Evolutionary conservation across 1,140 invertebrate genomes (phyloP).

Genomic region (Nasonia vitripennis): DNA sequence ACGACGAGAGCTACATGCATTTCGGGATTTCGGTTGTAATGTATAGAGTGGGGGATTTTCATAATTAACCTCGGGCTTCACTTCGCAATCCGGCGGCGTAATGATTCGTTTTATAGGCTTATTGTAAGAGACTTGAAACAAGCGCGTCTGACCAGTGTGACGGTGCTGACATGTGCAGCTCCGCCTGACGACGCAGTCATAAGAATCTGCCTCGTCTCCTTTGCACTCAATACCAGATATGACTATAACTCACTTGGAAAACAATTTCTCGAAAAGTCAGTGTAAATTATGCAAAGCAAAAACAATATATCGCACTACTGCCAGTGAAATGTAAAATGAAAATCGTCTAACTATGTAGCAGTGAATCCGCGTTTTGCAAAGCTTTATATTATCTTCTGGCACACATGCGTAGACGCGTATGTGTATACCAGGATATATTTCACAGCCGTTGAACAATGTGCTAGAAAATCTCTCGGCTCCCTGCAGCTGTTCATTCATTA

Average conservation of each 20-base stretch:
- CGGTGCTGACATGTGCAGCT: too few species aligned
- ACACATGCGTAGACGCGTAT: background rate
- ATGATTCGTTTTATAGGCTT: too few species aligned
- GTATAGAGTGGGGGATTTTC: background rate
- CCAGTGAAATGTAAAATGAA: background rate
- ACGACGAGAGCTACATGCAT: background rate
- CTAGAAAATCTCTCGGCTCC: background rate
- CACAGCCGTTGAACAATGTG: background rate
- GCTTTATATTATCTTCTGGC: background rate
- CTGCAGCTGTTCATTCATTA: background rate
- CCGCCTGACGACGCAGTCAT: too few species aligned
- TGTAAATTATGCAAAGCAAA: background rate
- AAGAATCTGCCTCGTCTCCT: too few species aligned
- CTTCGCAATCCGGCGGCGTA: background rate
- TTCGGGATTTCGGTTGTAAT: background rate
- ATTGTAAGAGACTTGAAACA: background rate
- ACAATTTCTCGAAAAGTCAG: background rate
- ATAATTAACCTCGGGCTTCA: background rate
- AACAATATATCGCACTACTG: background rate
- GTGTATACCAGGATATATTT: background rate
- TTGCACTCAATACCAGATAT: too few species aligned
- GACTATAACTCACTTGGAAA: background rate
- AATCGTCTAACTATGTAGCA: too few species aligned
- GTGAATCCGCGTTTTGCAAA: background rate
- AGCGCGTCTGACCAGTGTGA: background rate